phyloP scores from a whole-genome alignment of 2,113 vertebrate genomes.

The Melanostigma gelatinosum region DNA sequence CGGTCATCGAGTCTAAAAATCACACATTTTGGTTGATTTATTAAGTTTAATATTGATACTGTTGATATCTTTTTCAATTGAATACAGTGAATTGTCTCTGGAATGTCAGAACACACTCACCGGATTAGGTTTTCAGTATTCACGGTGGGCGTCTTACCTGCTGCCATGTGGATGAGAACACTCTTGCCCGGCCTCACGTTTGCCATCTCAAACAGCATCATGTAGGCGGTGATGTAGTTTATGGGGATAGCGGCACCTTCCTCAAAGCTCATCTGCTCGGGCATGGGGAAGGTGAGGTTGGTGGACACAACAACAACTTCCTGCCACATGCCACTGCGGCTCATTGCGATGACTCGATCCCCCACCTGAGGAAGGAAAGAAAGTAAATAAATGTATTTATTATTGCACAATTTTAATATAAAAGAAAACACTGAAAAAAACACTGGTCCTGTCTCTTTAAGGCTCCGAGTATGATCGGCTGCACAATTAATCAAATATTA shows the following conservation, averaged over 20 bases:
- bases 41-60: not conserved
- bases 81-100: not conserved
- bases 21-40: not conserved
- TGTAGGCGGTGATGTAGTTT: constrained; percentile 93
- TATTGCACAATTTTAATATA: not conserved
- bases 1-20: not conserved
- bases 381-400: not conserved
- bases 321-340: constrained; percentile 88
- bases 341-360: constrained; percentile 89
- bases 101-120: not conserved
- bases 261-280: constrained; percentile 92
- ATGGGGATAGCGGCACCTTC: constrained; percentile 89
- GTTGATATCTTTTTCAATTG: not conserved
- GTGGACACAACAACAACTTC: constrained; percentile 84
- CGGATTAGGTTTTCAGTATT: not conserved
- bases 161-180: constrained; percentile 95
- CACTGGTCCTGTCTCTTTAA: not conserved
- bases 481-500: not conserved
- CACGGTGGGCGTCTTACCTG: constrained; percentile 81
- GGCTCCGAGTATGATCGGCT: not conserved
- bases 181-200: constrained; percentile 91
- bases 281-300: constrained; percentile 86
- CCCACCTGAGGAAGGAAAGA: constrained; percentile 82
- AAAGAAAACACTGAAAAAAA: not conserved
- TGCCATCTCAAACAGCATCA: constrained; percentile 93